Base-by-base conservation (phyloP, 1,140 invertebrate species). In the Eciton burchellii region DNA sequence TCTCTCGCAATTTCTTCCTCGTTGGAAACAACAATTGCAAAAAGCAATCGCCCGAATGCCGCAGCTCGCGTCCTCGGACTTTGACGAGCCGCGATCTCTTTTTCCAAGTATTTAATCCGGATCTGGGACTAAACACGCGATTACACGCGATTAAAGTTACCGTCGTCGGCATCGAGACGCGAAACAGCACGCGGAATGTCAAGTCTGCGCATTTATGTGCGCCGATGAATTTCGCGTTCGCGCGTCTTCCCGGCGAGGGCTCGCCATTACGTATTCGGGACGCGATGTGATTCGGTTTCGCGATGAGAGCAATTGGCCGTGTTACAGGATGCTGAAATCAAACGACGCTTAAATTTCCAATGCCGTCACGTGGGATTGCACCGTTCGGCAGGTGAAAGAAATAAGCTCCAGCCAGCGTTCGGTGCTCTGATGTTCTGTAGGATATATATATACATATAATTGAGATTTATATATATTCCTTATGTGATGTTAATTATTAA, bases 261-360 rank as follows among this genome's bases (percentile, higher is more conserved):
- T n/a, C 62, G 11, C 14, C 41, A 66, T 66, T 77, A 47, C 26
- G 63, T 29, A 29, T 70, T 79, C 29, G 11, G 4, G 16, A 29
- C 56, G 41, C n/a, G n/a, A n/a, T n/a, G n/a, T n/a, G n/a, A n/a
- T n/a, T n/a, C 14, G 47, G 21, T 57, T 57, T 43, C 16, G 14
- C 35, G 1, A 12, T 9, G 52, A 54, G 21, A 12, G 43, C 11
- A 29, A 74, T 63, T 74, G 43, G 24, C 43, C 54, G 57, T 68
- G 12, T 79, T 56, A 29, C 63, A 68, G 56, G 49, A 56, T 21
- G n/a, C 3, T 35, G 19, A 57, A 45, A 24, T 76, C 29, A 24
- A 79, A 47, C 60, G 52, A 68, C n/a, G 71, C 24, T 84, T 84
- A 84, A 84, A 83, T 77, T 54, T 54, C 45, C 60, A 45, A 41